Evolutionary conservation across 1,140 invertebrate genomes (phyloP).

Genomic region (Neotoxoptera formosana): DNA sequence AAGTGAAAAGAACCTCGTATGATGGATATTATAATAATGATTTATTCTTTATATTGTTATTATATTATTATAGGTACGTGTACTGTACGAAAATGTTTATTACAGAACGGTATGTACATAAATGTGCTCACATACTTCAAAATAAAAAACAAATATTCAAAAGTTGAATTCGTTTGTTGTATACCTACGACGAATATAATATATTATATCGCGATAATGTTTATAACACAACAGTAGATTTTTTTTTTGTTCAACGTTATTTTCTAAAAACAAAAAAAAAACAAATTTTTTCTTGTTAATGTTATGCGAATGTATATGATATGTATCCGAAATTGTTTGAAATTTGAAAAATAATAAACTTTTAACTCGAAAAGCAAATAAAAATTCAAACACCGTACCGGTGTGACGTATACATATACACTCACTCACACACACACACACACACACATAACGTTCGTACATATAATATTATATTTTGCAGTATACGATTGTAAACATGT

Average conservation of each 20-base stretch:
- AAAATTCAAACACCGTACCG: neutral
- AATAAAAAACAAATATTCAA: neutral
- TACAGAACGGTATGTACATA: neutral
- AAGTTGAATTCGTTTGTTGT: constrained; percentile 29
- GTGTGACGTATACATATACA: neutral
- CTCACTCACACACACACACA: no score
- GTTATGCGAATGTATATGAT: neutral
- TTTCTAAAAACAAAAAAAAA: neutral
- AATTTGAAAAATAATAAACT: constrained; percentile 30
- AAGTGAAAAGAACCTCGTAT: neutral
- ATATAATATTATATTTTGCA: neutral
- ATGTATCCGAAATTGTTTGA: constrained; percentile 36
- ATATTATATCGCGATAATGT: neutral
- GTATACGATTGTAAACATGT: neutral
- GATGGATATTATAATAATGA: neutral
- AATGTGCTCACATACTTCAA: neutral
- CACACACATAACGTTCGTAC: neutral
- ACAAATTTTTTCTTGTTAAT: neutral
- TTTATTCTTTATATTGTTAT: neutral
- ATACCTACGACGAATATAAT: neutral
- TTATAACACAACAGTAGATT: neutral
- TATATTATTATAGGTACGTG: neutral
- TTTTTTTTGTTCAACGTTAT: neutral
- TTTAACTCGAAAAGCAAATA: neutral
- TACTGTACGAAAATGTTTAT: constrained; percentile 9